Conservation (phyloP, 2,113 vertebrate genomes). For the Lates calcarifer region DNA sequence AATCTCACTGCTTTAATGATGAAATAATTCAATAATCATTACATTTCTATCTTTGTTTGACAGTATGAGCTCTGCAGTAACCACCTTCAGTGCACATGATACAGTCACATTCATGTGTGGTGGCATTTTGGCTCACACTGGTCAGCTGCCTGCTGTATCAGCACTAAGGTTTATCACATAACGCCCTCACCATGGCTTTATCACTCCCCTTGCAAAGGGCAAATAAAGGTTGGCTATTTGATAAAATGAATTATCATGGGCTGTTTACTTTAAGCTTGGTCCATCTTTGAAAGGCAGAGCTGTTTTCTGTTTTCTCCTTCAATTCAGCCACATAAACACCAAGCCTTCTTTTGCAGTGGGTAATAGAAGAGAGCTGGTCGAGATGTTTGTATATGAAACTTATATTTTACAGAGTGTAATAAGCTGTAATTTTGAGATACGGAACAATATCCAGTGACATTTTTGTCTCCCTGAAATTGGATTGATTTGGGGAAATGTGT, state of each 20-base stretch:
- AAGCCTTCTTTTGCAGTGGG: not conserved
- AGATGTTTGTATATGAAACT: not conserved
- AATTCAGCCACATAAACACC: not conserved
- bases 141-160: slow-evolving; percentile 25
- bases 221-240: slow-evolving; percentile 58
- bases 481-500: slow-evolving; percentile 15
- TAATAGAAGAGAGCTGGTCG: not conserved
- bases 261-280: slow-evolving; percentile 21
- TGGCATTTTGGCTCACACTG: slow-evolving; percentile 20
- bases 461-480: slow-evolving; percentile 29
- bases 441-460: slow-evolving; percentile 9
- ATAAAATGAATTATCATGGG: slow-evolving; percentile 44
- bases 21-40: not conserved
- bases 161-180: slow-evolving; percentile 34
- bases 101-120: not conserved
- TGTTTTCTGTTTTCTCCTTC: not conserved
- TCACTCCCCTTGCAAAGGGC: slow-evolving; percentile 40
- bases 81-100: not conserved
- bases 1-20: not conserved
- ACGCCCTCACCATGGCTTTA: slow-evolving; percentile 1
- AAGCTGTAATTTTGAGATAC: slow-evolving; percentile 21
- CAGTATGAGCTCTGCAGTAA: not conserved
- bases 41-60: slow-evolving; percentile 17
- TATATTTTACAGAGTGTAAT: not conserved
- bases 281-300: not conserved